Percentiles rank a stretch among this genome's conserved stretches.
Evolutionary conservation across 2,797 vertebrate genomes (phyloP).

Genomic region (Labeo calbasu): DNA sequence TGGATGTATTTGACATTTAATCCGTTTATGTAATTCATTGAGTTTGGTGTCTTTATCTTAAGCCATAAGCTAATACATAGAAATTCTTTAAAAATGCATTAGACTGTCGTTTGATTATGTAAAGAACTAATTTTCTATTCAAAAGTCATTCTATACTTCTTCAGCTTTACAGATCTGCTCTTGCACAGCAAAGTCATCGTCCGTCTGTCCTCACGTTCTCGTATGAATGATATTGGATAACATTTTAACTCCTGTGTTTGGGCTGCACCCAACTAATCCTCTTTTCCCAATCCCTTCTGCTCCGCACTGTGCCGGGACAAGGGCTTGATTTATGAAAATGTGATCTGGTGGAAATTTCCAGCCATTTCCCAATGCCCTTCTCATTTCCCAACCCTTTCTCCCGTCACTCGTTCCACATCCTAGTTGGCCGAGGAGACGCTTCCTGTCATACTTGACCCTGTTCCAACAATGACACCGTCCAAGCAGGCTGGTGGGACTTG

Average conservation of each 20-base stretch:
- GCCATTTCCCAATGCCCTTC: constrained; percentile 5
- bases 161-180: not conserved
- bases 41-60: not conserved
- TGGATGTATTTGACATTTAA: not conserved
- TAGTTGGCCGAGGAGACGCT: constrained; percentile 2
- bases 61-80: not conserved
- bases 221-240: constrained; percentile 32
- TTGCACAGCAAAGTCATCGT: constrained; percentile 1
- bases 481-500: constrained; percentile 8
- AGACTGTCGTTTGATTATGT: not conserved
- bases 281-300: constrained; percentile 35
- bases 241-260: constrained; percentile 47
- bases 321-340: constrained; percentile 26
- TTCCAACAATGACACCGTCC: constrained; percentile 13
- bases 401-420: constrained; percentile 5
- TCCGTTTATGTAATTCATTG: constrained; percentile 14
- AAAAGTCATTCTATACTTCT: not conserved
- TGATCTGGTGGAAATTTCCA: constrained; percentile 40
- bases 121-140: not conserved
- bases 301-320: not conserved
- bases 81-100: not conserved
- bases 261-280: constrained; percentile 49
- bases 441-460: constrained; percentile 30
- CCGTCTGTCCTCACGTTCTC: constrained; percentile 32
- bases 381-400: not conserved